Evolutionary conservation across 2,113 vertebrate species (phyloP).

Genomic region (Sorex araneus): DNA sequence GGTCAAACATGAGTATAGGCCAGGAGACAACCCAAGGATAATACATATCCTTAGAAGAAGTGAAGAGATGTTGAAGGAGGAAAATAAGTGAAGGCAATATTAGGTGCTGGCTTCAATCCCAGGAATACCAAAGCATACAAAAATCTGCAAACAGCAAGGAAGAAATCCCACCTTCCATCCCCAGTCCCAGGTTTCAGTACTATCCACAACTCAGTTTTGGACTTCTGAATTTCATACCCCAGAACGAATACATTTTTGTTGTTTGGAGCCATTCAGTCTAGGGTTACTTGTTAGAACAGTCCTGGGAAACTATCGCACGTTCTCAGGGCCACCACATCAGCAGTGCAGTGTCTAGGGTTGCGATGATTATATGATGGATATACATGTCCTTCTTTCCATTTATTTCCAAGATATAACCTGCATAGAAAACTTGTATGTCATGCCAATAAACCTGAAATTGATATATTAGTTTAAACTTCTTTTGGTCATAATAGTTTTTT

Average conservation of each 20-base stretch:
- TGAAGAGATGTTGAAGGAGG: not conserved
- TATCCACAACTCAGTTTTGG: not conserved
- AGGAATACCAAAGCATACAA: not conserved
- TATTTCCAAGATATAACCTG: conserved; percentile 32
- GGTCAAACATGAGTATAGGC: not conserved
- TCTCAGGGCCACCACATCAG: no score
- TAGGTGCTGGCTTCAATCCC: not conserved
- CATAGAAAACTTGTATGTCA: not conserved
- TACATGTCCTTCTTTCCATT: not conserved
- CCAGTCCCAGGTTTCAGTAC: not conserved
- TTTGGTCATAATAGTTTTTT: conserved; percentile 8
- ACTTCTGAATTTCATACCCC: not conserved
- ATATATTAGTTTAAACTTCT: not conserved
- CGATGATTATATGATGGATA: no score
- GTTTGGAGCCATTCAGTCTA: not conserved
- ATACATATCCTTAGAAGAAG: not conserved
- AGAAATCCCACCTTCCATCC: not conserved
- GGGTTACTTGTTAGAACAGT: not conserved
- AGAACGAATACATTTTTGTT: not conserved
- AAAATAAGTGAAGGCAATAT: not conserved
- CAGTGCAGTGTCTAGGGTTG: no score
- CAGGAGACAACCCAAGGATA: no score
- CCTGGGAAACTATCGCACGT: not conserved
- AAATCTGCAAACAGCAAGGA: not conserved
- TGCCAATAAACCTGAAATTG: not conserved